phyloP scores from a whole-genome alignment of 2,113 vertebrate genomes.

The Apeltes quadracus region DNA sequence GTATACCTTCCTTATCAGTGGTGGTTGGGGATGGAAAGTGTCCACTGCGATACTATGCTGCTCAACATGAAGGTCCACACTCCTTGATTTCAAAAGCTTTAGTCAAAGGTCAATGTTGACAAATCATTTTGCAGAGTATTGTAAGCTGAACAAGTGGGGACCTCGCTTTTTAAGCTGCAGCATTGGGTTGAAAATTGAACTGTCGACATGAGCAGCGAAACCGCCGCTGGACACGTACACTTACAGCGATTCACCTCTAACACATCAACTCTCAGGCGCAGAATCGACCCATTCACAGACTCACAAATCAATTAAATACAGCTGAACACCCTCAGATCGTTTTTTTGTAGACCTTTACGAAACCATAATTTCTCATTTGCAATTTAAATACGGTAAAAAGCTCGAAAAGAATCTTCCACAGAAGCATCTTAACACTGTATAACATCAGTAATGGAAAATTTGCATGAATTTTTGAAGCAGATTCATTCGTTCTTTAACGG shows the following conservation, averaged over 20 bases:
- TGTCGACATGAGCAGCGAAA: conserved; percentile 36
- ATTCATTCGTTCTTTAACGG: background rate
- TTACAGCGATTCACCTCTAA: conserved; percentile 17
- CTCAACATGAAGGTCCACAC: background rate
- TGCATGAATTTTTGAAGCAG: background rate
- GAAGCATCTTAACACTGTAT: conserved; percentile 1
- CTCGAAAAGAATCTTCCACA: background rate
- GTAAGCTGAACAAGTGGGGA: conserved; percentile 11
- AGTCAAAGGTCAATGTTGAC: conserved; percentile 1
- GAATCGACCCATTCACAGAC: background rate
- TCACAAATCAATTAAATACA: conserved; percentile 29
- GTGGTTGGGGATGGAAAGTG: background rate
- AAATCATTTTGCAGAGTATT: background rate
- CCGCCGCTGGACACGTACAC: conserved; percentile 40
- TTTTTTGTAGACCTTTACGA: conserved; percentile 18
- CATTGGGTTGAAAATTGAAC: conserved; percentile 35
- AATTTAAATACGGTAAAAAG: conserved; percentile 16
- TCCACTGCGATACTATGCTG: background rate
- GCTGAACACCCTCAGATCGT: background rate
- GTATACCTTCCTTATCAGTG: background rate
- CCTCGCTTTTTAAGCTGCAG: conserved; percentile 32
- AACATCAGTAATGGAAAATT: conserved; percentile 9
- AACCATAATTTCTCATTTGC: conserved; percentile 36
- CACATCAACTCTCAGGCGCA: conserved; percentile 1
- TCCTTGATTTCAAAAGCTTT: conserved; percentile 5